Evolutionary conservation across 2,888 invertebrate species (phyloP).

Genomic region (Drosophila melanosoma): DNA sequence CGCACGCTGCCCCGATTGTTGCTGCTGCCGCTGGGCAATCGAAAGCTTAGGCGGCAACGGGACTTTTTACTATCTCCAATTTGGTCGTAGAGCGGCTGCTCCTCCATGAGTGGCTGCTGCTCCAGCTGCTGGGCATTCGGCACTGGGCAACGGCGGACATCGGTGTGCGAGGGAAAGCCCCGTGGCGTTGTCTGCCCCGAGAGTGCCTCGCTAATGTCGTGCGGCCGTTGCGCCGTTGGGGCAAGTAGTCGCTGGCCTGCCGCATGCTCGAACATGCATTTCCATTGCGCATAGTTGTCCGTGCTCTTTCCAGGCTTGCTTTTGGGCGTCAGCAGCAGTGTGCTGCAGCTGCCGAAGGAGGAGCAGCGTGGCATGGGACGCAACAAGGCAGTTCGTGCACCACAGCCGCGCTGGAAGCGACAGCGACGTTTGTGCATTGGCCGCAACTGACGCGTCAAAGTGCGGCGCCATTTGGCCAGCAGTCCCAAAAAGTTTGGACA

Average conservation of each 20-base stretch:
- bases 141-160: conserved; percentile 43
- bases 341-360: conserved; percentile 60
- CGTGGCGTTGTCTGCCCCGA: conserved; percentile 75
- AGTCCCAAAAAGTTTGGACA: conserved; percentile 31
- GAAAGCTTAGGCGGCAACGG: conserved; percentile 58
- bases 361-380: conserved; percentile 75
- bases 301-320: not conserved
- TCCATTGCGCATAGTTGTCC: conserved; percentile 68
- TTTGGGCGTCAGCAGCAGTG: conserved; percentile 44
- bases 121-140: not conserved
- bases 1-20: conserved; percentile 21
- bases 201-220: conserved; percentile 64
- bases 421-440: conserved; percentile 17
- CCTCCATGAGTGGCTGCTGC: not conserved
- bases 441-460: conserved; percentile 22
- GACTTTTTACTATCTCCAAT: conserved; percentile 35
- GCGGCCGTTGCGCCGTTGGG: conserved; percentile 23
- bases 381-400: conserved; percentile 34
- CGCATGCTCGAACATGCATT: conserved; percentile 65
- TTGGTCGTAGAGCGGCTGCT: conserved; percentile 43
- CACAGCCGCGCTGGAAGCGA: conserved; percentile 24
- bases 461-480: conserved; percentile 43
- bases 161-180: conserved; percentile 78
- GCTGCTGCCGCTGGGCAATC: conserved; percentile 40
- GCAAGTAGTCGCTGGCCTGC: conserved; percentile 2